Base-by-base conservation (phyloP, 2,888 invertebrate species). In the Hypercompe scribonia region DNA sequence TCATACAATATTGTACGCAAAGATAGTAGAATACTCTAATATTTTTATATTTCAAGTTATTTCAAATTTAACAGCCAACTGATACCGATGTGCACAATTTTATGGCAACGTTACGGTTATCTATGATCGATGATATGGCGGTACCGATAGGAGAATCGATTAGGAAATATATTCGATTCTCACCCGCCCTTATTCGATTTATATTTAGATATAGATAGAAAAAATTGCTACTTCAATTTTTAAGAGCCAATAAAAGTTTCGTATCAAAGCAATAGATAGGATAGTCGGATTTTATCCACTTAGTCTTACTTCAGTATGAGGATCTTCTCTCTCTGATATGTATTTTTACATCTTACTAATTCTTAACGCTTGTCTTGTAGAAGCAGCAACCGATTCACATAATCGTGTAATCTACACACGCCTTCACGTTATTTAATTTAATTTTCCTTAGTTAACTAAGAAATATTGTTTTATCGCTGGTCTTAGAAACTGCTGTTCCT, bases 51-150 rank as follows among this genome's bases (percentile, higher is more conserved):
- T 72, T 72, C 71, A 77, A 78, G 86, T 83, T 84, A 85, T 86
- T 87, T 86, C 86, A 87, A 84, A 85, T 87, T 88, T 86, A 84
- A 88, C 87, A 79, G 81, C 78, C 79, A 54, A 50, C 68, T 76
- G 86, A 84, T 86, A 86, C 80, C 86, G 84, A 80, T 80, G 83
- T 82, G 82, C 84, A 80, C 79, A 74, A 78, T 83, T 88, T 88
- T 86, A 88, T 82, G 86, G 82, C 71, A 74, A 73, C 81, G 80
- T 84, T 81, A 84, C 74, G 73, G 82, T 80, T 74, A 81, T 75
- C 66, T 33, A 74, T 79, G 72, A 81, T 82, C 79, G 67, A 81
- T 81, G 76, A 67, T 72, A 71, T 54, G 70, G 67, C 58, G 58
- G 42, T 71, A 71, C 66, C 39, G 74, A 69, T 81, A 67, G 66